Conservation (phyloP, 2,113 vertebrate species). For the Emydocephalus ijimae region DNA sequence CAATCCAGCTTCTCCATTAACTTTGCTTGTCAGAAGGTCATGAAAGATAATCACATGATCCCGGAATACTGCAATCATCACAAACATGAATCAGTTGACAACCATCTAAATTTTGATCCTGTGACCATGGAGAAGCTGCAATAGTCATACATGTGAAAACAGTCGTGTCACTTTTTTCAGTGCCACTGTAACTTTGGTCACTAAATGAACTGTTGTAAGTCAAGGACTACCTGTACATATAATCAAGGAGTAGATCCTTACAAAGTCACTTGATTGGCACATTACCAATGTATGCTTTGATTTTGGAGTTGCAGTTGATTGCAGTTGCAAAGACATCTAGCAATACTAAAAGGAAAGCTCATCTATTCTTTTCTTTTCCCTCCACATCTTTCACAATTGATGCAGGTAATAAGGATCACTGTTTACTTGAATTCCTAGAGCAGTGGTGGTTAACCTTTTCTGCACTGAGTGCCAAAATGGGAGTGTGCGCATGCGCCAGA, state of each 20-base stretch:
- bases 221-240: neutral
- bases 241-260: neutral
- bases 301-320: neutral
- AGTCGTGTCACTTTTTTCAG: neutral
- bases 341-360: neutral
- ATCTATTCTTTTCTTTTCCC: neutral
- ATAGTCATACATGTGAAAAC: neutral
- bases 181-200: neutral
- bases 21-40: too few species aligned
- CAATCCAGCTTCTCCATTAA: neutral
- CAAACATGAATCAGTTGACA: neutral
- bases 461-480: too few species aligned
- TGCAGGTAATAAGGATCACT: neutral
- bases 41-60: neutral
- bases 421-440: neutral
- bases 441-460: too few species aligned
- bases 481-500: too few species aligned
- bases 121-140: neutral
- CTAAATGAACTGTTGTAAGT: neutral
- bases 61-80: neutral
- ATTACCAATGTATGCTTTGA: neutral
- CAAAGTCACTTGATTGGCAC: neutral
- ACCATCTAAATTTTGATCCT: neutral
- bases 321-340: neutral
- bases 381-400: neutral